Conservation (phyloP, 2,888 invertebrate genomes). For the Eristalis arbustorum region DNA sequence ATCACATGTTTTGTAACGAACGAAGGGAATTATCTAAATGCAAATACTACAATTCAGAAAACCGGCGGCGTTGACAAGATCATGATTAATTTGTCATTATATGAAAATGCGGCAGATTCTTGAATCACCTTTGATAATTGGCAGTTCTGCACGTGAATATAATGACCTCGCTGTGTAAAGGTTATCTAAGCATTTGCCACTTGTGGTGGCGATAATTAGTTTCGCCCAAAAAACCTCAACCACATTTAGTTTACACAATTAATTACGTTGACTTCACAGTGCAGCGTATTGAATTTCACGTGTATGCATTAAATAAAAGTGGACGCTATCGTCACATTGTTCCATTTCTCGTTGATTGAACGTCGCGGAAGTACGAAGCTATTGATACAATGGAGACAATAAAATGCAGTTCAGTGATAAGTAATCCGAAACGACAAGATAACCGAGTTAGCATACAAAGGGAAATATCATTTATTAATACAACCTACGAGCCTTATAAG, state of each 20-base stretch:
- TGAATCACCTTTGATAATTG: neutral
- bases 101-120: neutral
- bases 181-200: conserved; percentile 3
- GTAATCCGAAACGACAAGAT: conserved; percentile 30
- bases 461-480: conserved; percentile 55
- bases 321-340: neutral
- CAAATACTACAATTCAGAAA: conserved; percentile 17
- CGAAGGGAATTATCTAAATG: conserved; percentile 4
- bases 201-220: conserved; percentile 14
- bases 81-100: conserved; percentile 10
- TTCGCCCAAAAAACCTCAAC: conserved; percentile 48
- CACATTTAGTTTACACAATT: conserved; percentile 43
- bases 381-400: conserved; percentile 43
- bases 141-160: neutral
- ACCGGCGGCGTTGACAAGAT: neutral
- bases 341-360: conserved; percentile 20
- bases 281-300: conserved; percentile 25
- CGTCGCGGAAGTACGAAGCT: conserved; percentile 14
- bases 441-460: conserved; percentile 46
- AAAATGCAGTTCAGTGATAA: conserved; percentile 55
- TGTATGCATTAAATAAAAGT: conserved; percentile 35
- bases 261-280: conserved; percentile 20
- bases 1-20: conserved; percentile 26
- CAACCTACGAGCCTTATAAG: conserved; percentile 53
- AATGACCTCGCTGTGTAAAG: neutral